These are phyloP conservation scores for Glaucomys volans DNA, from an alignment of 2,113 vertebrate genomes.

Conservation along the genomic window DNA sequence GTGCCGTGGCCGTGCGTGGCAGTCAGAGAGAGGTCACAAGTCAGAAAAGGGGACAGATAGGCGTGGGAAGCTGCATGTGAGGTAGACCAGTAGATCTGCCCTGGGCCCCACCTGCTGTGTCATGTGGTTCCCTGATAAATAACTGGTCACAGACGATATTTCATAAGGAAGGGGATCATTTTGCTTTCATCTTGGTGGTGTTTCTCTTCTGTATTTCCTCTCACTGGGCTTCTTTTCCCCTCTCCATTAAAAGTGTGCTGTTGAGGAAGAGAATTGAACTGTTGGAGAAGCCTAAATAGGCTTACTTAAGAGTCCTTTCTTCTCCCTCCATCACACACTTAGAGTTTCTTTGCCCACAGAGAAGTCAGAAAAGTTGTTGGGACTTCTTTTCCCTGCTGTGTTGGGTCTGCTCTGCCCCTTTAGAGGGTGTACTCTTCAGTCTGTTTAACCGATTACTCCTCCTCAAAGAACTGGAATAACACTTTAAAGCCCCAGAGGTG, in stretches of 20 bases:
- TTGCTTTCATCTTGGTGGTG: neutral
- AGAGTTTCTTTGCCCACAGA: neutral
- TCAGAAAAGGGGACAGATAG: neutral
- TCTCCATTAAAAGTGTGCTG: neutral
- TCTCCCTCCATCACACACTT: neutral
- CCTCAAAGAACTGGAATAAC: neutral
- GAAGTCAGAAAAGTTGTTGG: neutral
- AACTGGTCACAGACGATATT: neutral
- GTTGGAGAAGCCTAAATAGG: neutral
- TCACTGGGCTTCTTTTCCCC: neutral
- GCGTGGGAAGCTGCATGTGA: neutral
- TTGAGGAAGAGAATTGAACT: neutral
- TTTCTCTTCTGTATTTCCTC: neutral
- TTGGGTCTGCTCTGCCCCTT: neutral
- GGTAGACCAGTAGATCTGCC: too few species aligned
- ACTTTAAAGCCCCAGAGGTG: neutral
- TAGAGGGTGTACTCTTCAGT: neutral
- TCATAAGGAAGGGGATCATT: neutral
- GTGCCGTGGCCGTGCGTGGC: fast-evolving
- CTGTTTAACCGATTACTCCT: neutral
- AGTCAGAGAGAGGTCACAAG: neutral
- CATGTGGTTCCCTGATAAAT: fast-evolving
- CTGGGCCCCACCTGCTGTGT: neutral
- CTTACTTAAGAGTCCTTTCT: neutral
- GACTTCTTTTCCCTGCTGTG: neutral